phyloP scores from a whole-genome alignment of 2,888 invertebrate genomes.

The Rhogogaster chlorosoma region DNA sequence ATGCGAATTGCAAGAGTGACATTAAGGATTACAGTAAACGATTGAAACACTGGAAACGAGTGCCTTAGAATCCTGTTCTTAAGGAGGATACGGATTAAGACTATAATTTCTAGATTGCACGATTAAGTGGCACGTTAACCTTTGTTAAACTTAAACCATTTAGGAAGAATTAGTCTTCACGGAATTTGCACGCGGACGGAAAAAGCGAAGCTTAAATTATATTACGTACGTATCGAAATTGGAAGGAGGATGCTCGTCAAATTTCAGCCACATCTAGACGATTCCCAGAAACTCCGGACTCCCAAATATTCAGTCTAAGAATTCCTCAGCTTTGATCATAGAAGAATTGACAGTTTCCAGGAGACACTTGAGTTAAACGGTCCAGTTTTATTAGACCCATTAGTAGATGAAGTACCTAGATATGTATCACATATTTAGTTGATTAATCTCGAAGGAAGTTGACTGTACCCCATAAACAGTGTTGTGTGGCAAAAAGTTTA shows the following conservation, averaged over 20 bases:
- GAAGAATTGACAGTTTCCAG: constrained; percentile 8
- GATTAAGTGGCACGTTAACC: constrained; percentile 52
- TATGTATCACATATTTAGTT: neutral
- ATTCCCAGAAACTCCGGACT: neutral
- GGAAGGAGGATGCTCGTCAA: neutral
- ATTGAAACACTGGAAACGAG: constrained; percentile 38
- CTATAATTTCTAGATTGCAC: constrained; percentile 62
- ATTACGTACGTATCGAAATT: neutral
- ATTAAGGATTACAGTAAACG: constrained; percentile 1
- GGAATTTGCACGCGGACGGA: constrained; percentile 39
- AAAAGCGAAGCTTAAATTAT: neutral
- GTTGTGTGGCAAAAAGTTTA: neutral
- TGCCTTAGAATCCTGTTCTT: constrained; percentile 58
- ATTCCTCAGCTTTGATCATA: neutral
- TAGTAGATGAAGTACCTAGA: neutral
- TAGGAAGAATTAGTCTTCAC: constrained; percentile 43
- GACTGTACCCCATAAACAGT: neutral
- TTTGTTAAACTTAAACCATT: constrained; percentile 53
- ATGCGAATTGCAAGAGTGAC: neutral
- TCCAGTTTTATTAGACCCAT: neutral
- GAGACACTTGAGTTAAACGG: constrained; percentile 7
- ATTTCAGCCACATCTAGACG: neutral
- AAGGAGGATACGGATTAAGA: constrained; percentile 66
- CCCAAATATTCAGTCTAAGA: neutral
- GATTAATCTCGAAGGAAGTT: neutral